Evolutionary conservation across 2,888 invertebrate species (phyloP), one percentile per base, ranked within the genome.

Genomic region (Eupithecia exiguata): DNA sequence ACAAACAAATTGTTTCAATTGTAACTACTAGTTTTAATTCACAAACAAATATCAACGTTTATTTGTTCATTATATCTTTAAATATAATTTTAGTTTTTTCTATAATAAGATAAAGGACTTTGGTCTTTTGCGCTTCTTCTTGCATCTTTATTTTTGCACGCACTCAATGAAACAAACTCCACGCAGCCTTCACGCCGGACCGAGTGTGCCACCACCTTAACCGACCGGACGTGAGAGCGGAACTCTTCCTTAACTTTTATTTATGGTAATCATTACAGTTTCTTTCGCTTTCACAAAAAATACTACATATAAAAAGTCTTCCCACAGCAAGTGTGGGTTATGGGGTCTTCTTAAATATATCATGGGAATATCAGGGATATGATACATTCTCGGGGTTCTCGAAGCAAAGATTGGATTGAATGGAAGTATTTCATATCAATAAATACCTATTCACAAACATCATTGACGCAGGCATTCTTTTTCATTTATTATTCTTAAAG

Each of bases 211-310:
- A 12, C 84, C 3, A 43, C 1, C 88, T 70, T 84, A 76, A 81
- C 66, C 72, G 66, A 86, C 92, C 92, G 93, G 93, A 94, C 91
- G 91, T 86, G 84, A 83, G 80, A 78, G 79, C 87, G 92, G 91
- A 92, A 92, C 91, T 92, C 91, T 94, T 92, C 93, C 92, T 88
- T 75, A 71, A 72, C 86, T 86, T 90, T 85, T 86, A 87, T 87
- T 74, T 86, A 92, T 90, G 90, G 87, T 89, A 91, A 93, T 92
- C 86, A 89, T 88, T 86, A 86, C 84, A 83, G 82, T 83, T 83
- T 87, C 88, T 88, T 86, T 86, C 79, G 82, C 80, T 79, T 68
- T 71, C 68, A 76, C 69, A 76, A 84, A 86, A 89, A 86, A 84
- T 30, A 30, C 30, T 30, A 3, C 79, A 70, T 46, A 77, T 46